phyloP scores from a whole-genome alignment of 2,113 vertebrate species.

The Eubucco bourcierii region DNA sequence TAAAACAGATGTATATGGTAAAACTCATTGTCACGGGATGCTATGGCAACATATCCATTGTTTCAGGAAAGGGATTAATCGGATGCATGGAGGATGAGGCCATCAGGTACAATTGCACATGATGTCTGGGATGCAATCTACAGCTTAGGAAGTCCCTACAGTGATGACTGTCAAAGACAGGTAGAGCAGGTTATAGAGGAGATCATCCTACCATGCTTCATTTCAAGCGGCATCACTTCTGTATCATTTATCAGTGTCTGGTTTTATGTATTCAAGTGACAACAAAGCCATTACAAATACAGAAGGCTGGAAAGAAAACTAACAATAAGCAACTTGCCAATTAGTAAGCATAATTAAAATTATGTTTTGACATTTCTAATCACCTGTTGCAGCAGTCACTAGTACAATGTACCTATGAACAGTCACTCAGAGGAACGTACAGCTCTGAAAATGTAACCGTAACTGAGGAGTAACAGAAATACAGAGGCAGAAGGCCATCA shows the following conservation, averaged over 20 bases:
- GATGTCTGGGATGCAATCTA: not conserved
- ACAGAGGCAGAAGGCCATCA: not conserved
- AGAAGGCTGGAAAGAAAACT: not conserved
- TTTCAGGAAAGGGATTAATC: not conserved
- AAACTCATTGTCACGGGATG: not conserved
- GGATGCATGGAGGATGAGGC: not conserved
- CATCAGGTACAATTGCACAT: not conserved
- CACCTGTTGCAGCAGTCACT: constrained; percentile 2
- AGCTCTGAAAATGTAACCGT: not conserved
- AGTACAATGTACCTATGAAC: not conserved
- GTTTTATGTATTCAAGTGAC: not conserved
- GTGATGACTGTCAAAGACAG: not conserved
- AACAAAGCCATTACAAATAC: not conserved
- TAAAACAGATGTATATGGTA: not conserved
- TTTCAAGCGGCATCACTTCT: not conserved
- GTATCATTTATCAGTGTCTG: not conserved
- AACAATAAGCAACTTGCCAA: not conserved
- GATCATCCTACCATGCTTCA: not conserved
- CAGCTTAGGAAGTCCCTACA: not conserved
- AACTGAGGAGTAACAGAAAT: not conserved
- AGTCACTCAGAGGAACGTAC: not conserved
- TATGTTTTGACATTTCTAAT: not conserved
- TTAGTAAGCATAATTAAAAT: constrained; percentile 6
- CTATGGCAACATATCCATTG: not conserved
- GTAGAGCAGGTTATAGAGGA: not conserved